Base-by-base conservation (phyloP, 2,888 invertebrate genomes). In the Dermolepida albohirtum region DNA sequence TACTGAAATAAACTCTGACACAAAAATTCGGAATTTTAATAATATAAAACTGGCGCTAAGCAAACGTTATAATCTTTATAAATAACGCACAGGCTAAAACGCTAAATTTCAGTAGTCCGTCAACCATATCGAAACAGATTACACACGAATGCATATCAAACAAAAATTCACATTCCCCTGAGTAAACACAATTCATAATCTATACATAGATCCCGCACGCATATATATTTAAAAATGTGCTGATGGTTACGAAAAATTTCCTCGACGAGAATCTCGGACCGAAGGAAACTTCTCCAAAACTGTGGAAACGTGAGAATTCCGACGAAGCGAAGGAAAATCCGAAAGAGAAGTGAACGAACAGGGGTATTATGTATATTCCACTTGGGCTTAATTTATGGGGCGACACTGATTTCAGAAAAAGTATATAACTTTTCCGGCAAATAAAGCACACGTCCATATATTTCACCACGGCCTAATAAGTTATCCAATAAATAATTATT, bases 401-500 rank as follows among this genome's bases (percentile, higher is more conserved):
- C 59, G 59, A 47, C 59, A 62, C 47, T 62, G 59, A 62, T 62
- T 62, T 62, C 47, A 34, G 47, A 62, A 62, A 62, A 49, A 62
- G 43, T 62, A 47, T 62, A 62, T 62, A 62, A 62, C 59, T 62
- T 62, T 62, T 62, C 59, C 59, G 34, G 59, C 47, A 62, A 62
- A 62, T 62, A 62, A 62, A 62, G 59, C 59, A 62, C 34, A 47
- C 49, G 59, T 62, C 59, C 59, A 62, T 47, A 62, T 62, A 62
- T 62, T 62, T 47, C 59, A 62, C 34, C 59, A 47, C 39, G 59
- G 47, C 59, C 59, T 49, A 62, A 62, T 62, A 62, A 62, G 14
- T 62, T 62, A 62, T 62, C 59, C 59, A 62, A 62, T 62, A 62
- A 62, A 62, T 62, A 62, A 62, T 62, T 62, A 62, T 29, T 14